Conservation (phyloP, 2,113 vertebrate species). For the Callipepla squamata region DNA sequence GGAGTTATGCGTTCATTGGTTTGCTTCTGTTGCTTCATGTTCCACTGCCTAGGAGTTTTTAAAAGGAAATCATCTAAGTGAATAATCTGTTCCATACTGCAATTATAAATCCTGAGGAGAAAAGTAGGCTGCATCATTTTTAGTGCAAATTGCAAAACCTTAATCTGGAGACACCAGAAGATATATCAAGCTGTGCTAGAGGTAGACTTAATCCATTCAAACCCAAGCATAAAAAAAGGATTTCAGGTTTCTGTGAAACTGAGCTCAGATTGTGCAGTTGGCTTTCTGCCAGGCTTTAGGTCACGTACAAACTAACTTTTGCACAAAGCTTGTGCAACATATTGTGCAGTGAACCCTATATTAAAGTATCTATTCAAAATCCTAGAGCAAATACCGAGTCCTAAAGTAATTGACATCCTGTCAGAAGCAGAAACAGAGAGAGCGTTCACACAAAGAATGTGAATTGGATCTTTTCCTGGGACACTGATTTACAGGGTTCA, state of each 20-base stretch:
- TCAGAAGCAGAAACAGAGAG: background rate
- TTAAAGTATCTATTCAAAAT: background rate
- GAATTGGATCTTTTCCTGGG: background rate
- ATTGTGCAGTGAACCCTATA: background rate
- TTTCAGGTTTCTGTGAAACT: background rate
- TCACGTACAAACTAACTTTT: background rate
- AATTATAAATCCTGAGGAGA: background rate
- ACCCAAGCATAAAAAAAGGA: background rate
- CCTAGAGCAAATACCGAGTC: background rate
- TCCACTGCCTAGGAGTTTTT: background rate
- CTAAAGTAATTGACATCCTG: background rate
- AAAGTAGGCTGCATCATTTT: background rate
- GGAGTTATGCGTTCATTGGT: background rate
- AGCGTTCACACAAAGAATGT: background rate
- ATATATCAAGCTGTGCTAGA: background rate
- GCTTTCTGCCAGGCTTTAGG: background rate
- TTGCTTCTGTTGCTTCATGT: background rate
- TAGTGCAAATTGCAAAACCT: background rate
- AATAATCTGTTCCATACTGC: background rate
- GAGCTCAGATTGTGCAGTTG: background rate
- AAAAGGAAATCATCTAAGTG: background rate
- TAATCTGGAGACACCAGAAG: background rate
- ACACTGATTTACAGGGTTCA: background rate
- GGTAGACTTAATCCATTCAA: background rate
- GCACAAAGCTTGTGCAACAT: background rate